Evolutionary conservation across 2,113 vertebrate species (phyloP).

Genomic region (Corydoras sp.): DNA sequence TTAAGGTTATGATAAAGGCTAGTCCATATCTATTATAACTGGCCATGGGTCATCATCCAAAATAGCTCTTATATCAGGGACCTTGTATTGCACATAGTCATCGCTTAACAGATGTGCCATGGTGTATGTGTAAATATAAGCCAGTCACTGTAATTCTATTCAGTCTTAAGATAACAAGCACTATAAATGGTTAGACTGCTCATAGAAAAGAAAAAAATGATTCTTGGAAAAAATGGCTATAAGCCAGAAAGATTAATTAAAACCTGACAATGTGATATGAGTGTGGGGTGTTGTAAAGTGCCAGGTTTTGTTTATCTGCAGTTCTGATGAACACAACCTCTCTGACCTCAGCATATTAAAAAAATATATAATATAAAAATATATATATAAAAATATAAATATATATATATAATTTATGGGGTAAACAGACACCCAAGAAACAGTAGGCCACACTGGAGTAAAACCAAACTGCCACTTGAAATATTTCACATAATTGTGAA

Average conservation of each 20-base stretch:
- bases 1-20: neutral
- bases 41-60: conserved; percentile 33
- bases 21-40: neutral
- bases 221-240: conserved; percentile 32
- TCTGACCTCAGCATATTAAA: neutral
- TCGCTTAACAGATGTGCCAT: conserved; percentile 30
- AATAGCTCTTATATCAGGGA: conserved; percentile 48
- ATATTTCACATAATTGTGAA: too few species aligned
- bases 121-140: conserved; percentile 34
- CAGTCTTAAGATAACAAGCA: conserved; percentile 35
- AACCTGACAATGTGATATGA: conserved; percentile 41
- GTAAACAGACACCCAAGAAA: too few species aligned
- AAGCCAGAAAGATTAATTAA: conserved; percentile 32
- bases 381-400: neutral
- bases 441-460: too few species aligned
- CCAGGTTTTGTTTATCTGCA: conserved; percentile 28
- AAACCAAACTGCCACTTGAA: too few species aligned
- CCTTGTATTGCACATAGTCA: conserved; percentile 36
- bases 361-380: too few species aligned
- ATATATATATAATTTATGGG: too few species aligned
- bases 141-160: conserved; percentile 35
- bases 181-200: conserved; percentile 9
- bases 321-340: conserved; percentile 9
- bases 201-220: conserved; percentile 13
- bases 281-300: conserved; percentile 21